Evolutionary conservation across 2,113 vertebrate species (phyloP), one percentile per base, ranked within the genome.

Genomic region (Parus major): DNA sequence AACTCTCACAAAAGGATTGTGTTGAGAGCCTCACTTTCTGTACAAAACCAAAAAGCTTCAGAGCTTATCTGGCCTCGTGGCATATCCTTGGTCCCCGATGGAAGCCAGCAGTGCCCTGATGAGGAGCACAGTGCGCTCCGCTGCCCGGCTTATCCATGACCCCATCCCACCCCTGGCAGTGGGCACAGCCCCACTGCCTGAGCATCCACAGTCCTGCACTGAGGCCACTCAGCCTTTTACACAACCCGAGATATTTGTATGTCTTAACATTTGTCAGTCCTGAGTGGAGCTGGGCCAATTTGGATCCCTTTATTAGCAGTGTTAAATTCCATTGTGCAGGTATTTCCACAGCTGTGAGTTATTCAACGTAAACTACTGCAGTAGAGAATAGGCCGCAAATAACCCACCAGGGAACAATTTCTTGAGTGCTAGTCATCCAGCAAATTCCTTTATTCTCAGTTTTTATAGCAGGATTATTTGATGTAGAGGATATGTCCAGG

Each of bases 331-430:
- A 59, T 64, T 79, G 80, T 42, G 59, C 88, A 96, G 94, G 80
- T 96, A 96, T 95, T 95, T 85, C 95, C 95, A 95, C 92, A 94
- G 93, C 93, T 92, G 93, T 92, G 96, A 95, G 91, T 93, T 96
- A 97, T 96, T 96, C 96, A 96, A 86, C 88, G 95, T 73, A 92
- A 94, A 97, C 93, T 95, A 96, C 89, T 56, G 89, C 88, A 96
- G 94, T 71, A 91, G 81, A 96, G 89, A 93, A 93, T 76, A 93
- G 82, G 76, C 88, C 96, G 91, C 77, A 92, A 97, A 97, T 95
- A 94, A 95, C 89, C 61, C 96, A 96, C 69, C 33, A 46, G 91
- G 95, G 93, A 95, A 82, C 86, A 93, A 91, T 97, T 93, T 92
- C 82, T 95, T 94, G 96, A 95, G 87, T 95, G 82, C 85, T 95